Conservation (phyloP, 1,140 invertebrate species). For the Nilaparvata lugens region DNA sequence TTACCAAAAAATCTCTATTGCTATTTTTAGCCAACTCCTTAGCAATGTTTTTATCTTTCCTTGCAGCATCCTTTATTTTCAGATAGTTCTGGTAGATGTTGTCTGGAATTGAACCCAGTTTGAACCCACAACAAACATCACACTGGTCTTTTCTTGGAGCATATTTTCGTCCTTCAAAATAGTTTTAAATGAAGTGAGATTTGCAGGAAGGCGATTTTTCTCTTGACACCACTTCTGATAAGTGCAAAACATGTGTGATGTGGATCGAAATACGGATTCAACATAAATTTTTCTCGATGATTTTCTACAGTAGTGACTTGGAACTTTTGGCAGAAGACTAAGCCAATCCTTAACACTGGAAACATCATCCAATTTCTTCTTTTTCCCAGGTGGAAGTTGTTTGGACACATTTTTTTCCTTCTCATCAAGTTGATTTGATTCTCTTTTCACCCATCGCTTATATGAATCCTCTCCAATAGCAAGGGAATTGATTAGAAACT, state of each 20-base stretch:
- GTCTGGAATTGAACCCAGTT: constrained; percentile 17
- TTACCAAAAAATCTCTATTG: constrained; percentile 19
- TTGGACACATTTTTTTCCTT: too few species aligned
- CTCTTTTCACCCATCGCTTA: background rate
- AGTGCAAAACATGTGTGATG: constrained; percentile 3
- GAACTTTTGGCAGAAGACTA: constrained; percentile 13
- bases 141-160: constrained; percentile 28
- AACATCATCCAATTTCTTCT: background rate
- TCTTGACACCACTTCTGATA: background rate
- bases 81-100: constrained; percentile 22
- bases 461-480: background rate
- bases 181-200: constrained; percentile 2
- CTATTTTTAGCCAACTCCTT: constrained; percentile 20
- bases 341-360: constrained; percentile 10
- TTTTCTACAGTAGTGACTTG: constrained; percentile 15
- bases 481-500: background rate
- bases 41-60: constrained; percentile 19
- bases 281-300: constrained; percentile 9
- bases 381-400: background rate
- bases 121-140: constrained; percentile 24
- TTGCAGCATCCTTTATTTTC: constrained; percentile 21
- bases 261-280: constrained; percentile 11
- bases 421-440: too few species aligned
- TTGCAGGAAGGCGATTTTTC: background rate
- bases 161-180: constrained; percentile 23